Percentiles rank a stretch among this genome's conserved stretches.
These are phyloP conservation scores for Liodrosophila aerea DNA, from an alignment of 2,888 invertebrate species.

Conservation along the genomic window DNA sequence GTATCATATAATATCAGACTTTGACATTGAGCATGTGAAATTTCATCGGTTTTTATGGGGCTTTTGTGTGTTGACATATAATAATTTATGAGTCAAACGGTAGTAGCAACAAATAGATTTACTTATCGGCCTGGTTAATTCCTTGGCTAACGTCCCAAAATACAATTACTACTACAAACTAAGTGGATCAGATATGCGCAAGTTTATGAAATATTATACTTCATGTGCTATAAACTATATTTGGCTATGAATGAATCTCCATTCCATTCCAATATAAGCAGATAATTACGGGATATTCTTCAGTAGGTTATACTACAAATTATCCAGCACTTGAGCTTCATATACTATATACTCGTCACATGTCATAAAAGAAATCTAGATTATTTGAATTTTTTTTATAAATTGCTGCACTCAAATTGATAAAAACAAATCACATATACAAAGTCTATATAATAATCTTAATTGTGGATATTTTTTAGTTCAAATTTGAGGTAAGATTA, in stretches of 20 bases:
- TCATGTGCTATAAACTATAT: slow-evolving; percentile 2
- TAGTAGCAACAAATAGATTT: slow-evolving; percentile 59
- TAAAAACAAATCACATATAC: too few species aligned
- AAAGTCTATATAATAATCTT: too few species aligned
- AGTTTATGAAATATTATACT: slow-evolving; percentile 1
- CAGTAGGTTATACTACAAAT: too few species aligned
- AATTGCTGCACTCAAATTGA: too few species aligned
- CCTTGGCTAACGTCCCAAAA: slow-evolving; percentile 39
- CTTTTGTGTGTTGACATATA: slow-evolving; percentile 55
- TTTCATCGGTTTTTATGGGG: slow-evolving; percentile 55
- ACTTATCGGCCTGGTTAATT: slow-evolving; percentile 57
- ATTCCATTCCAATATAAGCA: too few species aligned
- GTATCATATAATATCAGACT: slow-evolving; percentile 74
- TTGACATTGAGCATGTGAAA: slow-evolving; percentile 60
- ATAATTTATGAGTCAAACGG: slow-evolving; percentile 59
- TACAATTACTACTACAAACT: slow-evolving; percentile 2
- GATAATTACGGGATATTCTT: too few species aligned
- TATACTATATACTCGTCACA: too few species aligned
- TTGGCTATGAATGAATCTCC: background rate
- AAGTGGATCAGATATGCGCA: slow-evolving; percentile 18
- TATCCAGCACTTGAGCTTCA: too few species aligned
- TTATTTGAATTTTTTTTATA: too few species aligned
- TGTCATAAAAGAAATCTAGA: too few species aligned
- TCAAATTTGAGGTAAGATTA: too few species aligned
- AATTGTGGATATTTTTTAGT: too few species aligned